Conservation (phyloP, 2,888 invertebrate species). For the Dorcus parallelipipedus region DNA sequence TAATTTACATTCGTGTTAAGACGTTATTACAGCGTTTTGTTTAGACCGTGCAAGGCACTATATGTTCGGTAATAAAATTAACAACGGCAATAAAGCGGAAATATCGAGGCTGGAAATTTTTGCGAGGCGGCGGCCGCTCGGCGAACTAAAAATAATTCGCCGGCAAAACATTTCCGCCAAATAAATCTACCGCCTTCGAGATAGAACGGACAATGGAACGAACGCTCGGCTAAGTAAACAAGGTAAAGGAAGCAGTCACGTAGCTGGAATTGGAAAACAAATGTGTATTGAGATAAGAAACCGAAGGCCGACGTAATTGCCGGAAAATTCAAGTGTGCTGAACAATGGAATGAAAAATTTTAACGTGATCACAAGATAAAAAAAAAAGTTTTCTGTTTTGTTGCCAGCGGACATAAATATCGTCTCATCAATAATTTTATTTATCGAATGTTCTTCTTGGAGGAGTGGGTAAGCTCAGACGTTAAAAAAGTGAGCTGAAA, state of each 20-base stretch:
- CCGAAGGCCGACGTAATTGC: constrained; percentile 12
- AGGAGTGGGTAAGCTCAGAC: no score
- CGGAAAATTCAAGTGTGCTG: constrained; percentile 17
- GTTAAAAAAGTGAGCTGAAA: no score
- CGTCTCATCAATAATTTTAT: no score
- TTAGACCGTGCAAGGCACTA: constrained; percentile 13
- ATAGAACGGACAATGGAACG: constrained; percentile 12
- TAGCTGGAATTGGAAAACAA: constrained; percentile 21
- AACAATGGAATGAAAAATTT: constrained; percentile 10
- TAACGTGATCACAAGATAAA: neutral
- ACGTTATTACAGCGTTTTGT: constrained; percentile 10
- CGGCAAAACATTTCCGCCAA: constrained; percentile 4
- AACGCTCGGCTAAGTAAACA: constrained; percentile 9
- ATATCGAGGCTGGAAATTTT: no score
- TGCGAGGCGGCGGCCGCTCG: constrained; percentile 1
- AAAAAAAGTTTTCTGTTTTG: neutral
- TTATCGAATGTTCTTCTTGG: no score
- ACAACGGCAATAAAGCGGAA: constrained; percentile 14
- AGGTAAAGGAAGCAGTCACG: constrained; percentile 15
- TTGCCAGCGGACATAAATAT: no score
- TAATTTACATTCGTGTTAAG: constrained; percentile 15
- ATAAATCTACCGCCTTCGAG: neutral
- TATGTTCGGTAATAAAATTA: constrained; percentile 11
- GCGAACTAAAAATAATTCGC: constrained; percentile 9
- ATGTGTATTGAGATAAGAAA: constrained; percentile 19